Conservation (phyloP, 2,113 vertebrate genomes). For the Nicator chloris region DNA sequence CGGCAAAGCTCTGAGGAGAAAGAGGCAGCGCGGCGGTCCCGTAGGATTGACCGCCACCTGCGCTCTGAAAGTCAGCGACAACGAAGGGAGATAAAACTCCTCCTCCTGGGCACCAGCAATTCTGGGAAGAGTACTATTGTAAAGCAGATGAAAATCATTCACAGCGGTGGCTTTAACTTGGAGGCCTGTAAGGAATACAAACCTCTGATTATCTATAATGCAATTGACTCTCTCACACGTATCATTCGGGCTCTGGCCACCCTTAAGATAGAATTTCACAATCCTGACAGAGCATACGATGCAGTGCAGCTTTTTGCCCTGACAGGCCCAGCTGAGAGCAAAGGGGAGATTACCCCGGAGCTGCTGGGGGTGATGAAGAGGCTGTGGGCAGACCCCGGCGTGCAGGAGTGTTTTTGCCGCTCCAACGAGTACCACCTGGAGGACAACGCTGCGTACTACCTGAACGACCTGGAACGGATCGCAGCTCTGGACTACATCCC, state of each 20-base stretch:
- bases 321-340: slow-evolving; percentile 95
- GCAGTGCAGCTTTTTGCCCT: slow-evolving; percentile 97
- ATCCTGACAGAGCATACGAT: slow-evolving; percentile 93
- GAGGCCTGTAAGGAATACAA: slow-evolving; percentile 98
- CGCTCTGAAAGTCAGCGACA: slow-evolving; percentile 98
- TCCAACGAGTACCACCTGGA: slow-evolving; percentile 99
- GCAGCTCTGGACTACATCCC: slow-evolving; percentile 93
- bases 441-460: slow-evolving; percentile 97
- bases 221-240: slow-evolving; percentile 97
- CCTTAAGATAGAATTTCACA: slow-evolving; percentile 97
- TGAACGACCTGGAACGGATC: slow-evolving; percentile 97
- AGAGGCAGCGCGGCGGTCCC: slow-evolving; percentile 95
- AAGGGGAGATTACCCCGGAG: slow-evolving; percentile 95
- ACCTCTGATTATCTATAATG: slow-evolving; percentile 97
- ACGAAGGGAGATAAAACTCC: slow-evolving; percentile 94
- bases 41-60: slow-evolving; percentile 97
- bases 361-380: slow-evolving; percentile 95
- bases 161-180: slow-evolving; percentile 96
- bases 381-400: slow-evolving; percentile 92
- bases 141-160: slow-evolving; percentile 99
- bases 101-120: slow-evolving; percentile 97
- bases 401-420: slow-evolving; percentile 95
- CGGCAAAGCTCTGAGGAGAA: slow-evolving; percentile 99
- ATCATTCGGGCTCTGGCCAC: slow-evolving; percentile 95
- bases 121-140: slow-evolving; percentile 99